Percentiles rank a stretch among this genome's conserved stretches.
Conservation (phyloP, 2,113 vertebrate species). For the Otocyon megalotis region DNA sequence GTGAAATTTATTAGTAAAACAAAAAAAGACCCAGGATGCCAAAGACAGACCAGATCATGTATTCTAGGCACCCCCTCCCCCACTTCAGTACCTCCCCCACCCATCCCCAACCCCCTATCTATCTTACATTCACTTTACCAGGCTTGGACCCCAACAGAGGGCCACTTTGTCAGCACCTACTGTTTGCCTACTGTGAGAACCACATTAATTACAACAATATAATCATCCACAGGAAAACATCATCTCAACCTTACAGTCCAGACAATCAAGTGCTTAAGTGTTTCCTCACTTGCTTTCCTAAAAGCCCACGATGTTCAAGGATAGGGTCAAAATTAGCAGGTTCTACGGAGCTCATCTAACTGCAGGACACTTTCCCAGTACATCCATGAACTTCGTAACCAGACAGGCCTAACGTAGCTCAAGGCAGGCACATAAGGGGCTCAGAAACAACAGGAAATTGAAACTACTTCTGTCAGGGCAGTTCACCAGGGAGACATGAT, state of each 20-base stretch:
- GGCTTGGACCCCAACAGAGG: background rate
- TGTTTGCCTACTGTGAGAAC: background rate
- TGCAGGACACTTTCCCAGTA: background rate
- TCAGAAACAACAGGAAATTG: background rate
- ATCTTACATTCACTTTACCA: background rate
- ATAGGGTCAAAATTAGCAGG: background rate
- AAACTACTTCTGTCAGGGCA: slow-evolving; percentile 9
- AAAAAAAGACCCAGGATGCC: background rate
- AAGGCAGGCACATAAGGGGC: background rate
- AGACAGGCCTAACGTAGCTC: background rate
- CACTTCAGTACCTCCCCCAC: background rate
- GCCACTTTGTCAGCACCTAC: background rate
- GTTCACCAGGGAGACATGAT: background rate
- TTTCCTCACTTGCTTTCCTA: slow-evolving; percentile 27
- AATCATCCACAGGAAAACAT: background rate
- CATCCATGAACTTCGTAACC: background rate
- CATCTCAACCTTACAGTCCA: background rate
- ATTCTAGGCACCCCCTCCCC: background rate
- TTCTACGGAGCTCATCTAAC: background rate
- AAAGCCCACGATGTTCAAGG: background rate
- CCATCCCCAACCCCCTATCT: background rate
- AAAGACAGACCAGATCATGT: background rate
- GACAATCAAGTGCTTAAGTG: background rate
- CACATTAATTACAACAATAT: slow-evolving; percentile 14
- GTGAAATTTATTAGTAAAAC: background rate